These are phyloP conservation scores for chimpanzee (Pan troglodytes) DNA, from an alignment of 2,113 vertebrate species.

Conservation along the genomic window NHGRI_mPanTro3-v2.1_pri NC_072411.2:62616501-62617000, in stretches of 20 bases:
- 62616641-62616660: neutral
- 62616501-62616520: slow-evolving; percentile 55
- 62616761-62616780: slow-evolving; percentile 31
- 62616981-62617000: neutral
- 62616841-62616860: neutral
- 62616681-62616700: neutral
- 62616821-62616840: slow-evolving; percentile 31
- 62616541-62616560: neutral
- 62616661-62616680: neutral
- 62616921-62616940: neutral
- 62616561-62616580: neutral
- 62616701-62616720: neutral
- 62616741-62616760: slow-evolving; percentile 19
- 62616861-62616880: neutral
- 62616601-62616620: neutral
- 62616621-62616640: neutral
- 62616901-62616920: neutral
- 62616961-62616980: neutral
- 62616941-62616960: neutral
- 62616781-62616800: slow-evolving; percentile 26
- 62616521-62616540: slow-evolving; percentile 30
- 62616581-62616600: neutral
- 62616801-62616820: slow-evolving; percentile 37
- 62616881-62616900: neutral
- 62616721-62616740: neutral